These are phyloP conservation scores for Chelon labrosus DNA, from an alignment of 2,797 vertebrate genomes.

Conservation along the genomic window DNA sequence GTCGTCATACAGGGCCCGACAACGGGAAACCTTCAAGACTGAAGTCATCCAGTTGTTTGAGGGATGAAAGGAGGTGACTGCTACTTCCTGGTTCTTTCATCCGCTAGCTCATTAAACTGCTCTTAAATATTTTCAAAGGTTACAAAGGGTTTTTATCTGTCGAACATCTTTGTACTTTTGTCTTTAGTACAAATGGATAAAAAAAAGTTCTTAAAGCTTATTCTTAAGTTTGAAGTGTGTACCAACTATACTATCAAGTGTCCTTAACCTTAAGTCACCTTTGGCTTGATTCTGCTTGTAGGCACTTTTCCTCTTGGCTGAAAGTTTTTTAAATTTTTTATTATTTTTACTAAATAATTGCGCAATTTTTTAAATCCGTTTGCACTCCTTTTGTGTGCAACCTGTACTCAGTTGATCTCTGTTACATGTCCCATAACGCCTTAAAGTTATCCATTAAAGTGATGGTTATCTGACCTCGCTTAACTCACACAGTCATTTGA, in stretches of 20 bases:
- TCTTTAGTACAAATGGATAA: not conserved
- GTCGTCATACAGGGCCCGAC: not conserved
- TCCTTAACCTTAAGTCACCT: conserved; percentile 9
- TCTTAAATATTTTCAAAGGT: conserved; percentile 9
- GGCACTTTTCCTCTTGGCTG: conserved; percentile 9
- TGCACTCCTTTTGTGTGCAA: not conserved
- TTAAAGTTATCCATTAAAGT: conserved; percentile 17
- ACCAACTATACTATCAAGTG: conserved; percentile 22
- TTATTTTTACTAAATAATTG: conserved; percentile 15
- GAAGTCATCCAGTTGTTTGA: not conserved
- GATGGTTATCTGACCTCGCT: conserved; percentile 7
- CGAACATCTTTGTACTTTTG: not conserved
- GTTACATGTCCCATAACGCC: conserved; percentile 17
- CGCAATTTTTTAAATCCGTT: conserved; percentile 10
- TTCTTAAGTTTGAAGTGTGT: conserved; percentile 30
- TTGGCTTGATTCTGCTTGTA: conserved; percentile 18
- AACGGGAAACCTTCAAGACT: not conserved
- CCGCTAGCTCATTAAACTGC: conserved; percentile 9
- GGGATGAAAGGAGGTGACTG: conserved; percentile 1
- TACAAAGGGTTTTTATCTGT: conserved; percentile 8
- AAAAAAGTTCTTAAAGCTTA: conserved; percentile 17
- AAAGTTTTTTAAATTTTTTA: conserved; percentile 2
- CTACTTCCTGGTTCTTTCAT: not conserved
- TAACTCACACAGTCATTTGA: not conserved
- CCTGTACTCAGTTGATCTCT: conserved; percentile 12